Evolutionary conservation across 2,797 vertebrate genomes (phyloP).

Genomic region (Luscinia luscinia): DNA sequence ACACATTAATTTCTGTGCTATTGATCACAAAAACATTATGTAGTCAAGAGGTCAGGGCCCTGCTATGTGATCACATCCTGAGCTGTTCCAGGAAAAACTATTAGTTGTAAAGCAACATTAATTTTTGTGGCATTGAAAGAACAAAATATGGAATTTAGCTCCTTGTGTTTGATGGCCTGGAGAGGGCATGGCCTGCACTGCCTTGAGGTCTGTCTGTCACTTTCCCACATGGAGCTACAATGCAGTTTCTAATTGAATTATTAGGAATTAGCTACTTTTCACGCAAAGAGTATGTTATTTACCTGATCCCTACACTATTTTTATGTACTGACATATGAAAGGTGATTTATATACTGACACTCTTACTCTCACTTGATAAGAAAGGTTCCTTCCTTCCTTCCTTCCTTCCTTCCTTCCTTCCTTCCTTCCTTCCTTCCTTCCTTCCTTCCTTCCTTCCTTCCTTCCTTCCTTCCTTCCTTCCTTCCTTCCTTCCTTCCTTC

Average conservation of each 20-base stretch:
- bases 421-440: no score
- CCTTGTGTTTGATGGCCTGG: not conserved
- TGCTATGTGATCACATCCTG: slow-evolving; percentile 55
- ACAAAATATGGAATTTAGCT: not conserved
- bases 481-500: no score
- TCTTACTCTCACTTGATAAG: not conserved
- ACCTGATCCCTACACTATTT: not conserved
- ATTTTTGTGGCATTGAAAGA: not conserved
- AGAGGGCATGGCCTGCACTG: not conserved
- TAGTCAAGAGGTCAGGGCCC: slow-evolving; percentile 52
- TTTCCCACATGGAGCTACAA: not conserved
- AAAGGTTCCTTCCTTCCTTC: not conserved
- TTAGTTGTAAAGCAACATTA: not conserved
- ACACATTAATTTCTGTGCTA: slow-evolving; percentile 67
- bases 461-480: no score
- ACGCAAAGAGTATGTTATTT: not conserved
- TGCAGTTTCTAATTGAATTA: not conserved
- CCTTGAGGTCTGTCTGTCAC: not conserved
- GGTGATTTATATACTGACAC: not conserved
- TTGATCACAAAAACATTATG: slow-evolving; percentile 71
- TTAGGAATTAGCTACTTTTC: not conserved
- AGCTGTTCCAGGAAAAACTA: slow-evolving; percentile 43
- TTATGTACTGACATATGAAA: not conserved
- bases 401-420: no score
- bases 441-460: no score